Evolutionary conservation across 2,113 vertebrate species (phyloP).

Genomic region (Limnothrissa miodon): DNA sequence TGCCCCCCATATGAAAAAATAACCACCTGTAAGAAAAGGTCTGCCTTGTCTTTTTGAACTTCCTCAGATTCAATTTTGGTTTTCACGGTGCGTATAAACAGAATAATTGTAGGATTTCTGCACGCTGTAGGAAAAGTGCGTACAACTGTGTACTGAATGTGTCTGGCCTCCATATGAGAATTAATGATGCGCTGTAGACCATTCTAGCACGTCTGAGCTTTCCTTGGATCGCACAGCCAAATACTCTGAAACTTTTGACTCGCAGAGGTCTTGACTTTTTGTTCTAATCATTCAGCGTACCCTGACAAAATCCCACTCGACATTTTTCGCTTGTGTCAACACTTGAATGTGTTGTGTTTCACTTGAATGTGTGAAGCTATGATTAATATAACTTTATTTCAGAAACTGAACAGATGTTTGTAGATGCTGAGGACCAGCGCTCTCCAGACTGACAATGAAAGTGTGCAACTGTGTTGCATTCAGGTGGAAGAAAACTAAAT

Average conservation of each 20-base stretch:
- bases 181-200: constrained; percentile 49
- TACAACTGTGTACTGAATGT: constrained; percentile 35
- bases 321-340: neutral
- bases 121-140: constrained; percentile 33
- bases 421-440: neutral
- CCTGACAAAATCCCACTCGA: constrained; percentile 8
- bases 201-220: constrained; percentile 42
- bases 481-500: constrained; percentile 24
- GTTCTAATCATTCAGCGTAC: neutral
- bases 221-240: constrained; percentile 42
- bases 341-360: too few species aligned
- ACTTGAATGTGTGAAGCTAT: neutral
- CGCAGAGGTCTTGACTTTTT: constrained; percentile 20
- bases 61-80: constrained; percentile 28
- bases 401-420: neutral
- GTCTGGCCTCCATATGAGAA: constrained; percentile 55
- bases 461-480: constrained; percentile 18
- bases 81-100: constrained; percentile 40
- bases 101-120: constrained; percentile 41
- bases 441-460: neutral
- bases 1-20: constrained; percentile 42
- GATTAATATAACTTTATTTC: neutral
- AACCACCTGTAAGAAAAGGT: constrained; percentile 43
- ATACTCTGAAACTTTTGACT: constrained; percentile 40
- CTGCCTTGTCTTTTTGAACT: constrained; percentile 32